phyloP scores from a whole-genome alignment of 2,797 vertebrate genomes.

The Phoxinus dragarum region DNA sequence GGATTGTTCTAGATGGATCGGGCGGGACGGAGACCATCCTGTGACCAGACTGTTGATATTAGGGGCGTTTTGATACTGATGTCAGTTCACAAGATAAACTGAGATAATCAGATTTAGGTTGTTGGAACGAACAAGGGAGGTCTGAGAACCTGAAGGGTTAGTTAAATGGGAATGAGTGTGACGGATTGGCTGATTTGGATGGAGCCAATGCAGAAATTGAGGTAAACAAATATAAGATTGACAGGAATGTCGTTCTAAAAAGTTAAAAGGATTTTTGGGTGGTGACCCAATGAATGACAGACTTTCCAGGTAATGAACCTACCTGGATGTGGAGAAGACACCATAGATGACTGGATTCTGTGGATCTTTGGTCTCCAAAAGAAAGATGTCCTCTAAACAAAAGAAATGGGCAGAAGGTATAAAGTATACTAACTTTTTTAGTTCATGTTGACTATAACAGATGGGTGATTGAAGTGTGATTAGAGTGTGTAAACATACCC shows the following conservation, averaged over 20 bases:
- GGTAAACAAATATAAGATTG: slow-evolving; percentile 19
- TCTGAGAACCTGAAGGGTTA: slow-evolving; percentile 16
- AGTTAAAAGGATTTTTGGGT: background rate
- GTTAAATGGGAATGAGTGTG: slow-evolving; percentile 2
- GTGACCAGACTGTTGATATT: slow-evolving; percentile 55
- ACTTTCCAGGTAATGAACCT: slow-evolving; percentile 20
- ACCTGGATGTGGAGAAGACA: slow-evolving; percentile 89
- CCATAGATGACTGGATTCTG: slow-evolving; percentile 86
- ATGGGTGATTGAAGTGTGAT: slow-evolving; percentile 17
- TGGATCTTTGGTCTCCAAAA: slow-evolving; percentile 83
- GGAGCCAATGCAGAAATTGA: slow-evolving; percentile 25
- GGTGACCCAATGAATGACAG: background rate
- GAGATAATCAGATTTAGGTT: slow-evolving; percentile 47
- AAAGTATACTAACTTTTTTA: too few relatives aligned
- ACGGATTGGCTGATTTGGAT: slow-evolving; percentile 35
- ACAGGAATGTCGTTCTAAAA: slow-evolving; percentile 25
- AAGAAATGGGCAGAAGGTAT: too few relatives aligned
- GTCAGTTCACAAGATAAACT: slow-evolving; percentile 42
- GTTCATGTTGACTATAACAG: background rate
- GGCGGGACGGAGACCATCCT: slow-evolving; percentile 36
- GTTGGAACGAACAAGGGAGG: slow-evolving; percentile 22
- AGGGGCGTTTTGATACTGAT: slow-evolving; percentile 40
- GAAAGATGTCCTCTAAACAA: slow-evolving; percentile 85
- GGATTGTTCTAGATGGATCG: slow-evolving; percentile 52
- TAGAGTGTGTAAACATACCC: slow-evolving; percentile 65